phyloP scores from a whole-genome alignment of 2,113 vertebrate species.

The Rhipidura dahli region DNA sequence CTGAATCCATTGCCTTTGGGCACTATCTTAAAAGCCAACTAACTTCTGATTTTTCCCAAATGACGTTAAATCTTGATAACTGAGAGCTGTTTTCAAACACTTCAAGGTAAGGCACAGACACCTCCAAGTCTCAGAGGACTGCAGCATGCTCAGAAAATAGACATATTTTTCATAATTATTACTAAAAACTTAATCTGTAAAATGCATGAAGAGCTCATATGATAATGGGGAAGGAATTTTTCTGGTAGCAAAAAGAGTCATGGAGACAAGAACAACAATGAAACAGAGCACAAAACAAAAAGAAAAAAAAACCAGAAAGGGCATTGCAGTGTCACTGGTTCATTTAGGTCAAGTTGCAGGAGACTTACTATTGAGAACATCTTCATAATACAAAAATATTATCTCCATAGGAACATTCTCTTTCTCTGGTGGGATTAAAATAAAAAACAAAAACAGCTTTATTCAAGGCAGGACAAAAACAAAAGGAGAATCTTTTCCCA shows the following conservation, averaged over 20 bases:
- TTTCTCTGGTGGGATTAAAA: neutral
- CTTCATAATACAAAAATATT: neutral
- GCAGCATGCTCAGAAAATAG: neutral
- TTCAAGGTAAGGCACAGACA: neutral
- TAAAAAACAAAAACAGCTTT: neutral
- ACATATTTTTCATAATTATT: neutral
- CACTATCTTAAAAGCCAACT: neutral
- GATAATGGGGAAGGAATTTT: neutral
- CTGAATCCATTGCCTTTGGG: neutral
- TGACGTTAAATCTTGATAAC: neutral
- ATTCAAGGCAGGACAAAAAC: neutral
- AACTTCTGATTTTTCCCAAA: conserved; percentile 20
- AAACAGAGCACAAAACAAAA: neutral
- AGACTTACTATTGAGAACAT: neutral
- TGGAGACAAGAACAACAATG: neutral
- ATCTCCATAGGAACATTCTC: neutral
- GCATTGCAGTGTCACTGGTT: neutral
- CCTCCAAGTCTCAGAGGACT: neutral
- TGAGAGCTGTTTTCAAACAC: neutral
- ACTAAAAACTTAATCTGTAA: neutral
- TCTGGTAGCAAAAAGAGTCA: neutral
- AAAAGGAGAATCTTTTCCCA: neutral
- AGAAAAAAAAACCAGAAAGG: neutral
- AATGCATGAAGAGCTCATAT: neutral
- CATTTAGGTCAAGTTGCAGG: neutral